Evolutionary conservation across 2,888 invertebrate genomes (phyloP).

Genomic region (Agapostemon virescens): DNA sequence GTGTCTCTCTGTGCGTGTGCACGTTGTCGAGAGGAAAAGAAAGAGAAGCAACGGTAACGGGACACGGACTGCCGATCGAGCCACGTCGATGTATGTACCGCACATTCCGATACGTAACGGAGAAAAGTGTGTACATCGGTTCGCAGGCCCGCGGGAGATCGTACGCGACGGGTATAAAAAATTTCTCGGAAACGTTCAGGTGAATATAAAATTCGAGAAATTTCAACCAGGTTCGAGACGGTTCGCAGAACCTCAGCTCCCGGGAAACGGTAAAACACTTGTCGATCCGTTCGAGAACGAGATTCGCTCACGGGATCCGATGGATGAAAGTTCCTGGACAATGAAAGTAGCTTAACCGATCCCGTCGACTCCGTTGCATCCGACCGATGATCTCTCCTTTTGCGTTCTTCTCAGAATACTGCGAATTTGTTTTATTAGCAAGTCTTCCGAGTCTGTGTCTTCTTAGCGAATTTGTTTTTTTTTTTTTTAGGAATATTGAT

Average conservation of each 20-base stretch:
- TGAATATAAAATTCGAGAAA: conserved; percentile 64
- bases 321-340: conserved; percentile 2
- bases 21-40: conserved; percentile 60
- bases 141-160: conserved; percentile 34
- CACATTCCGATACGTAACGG: conserved; percentile 70
- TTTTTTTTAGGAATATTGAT: no score
- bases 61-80: conserved; percentile 66
- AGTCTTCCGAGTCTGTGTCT: no score
- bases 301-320: not conserved
- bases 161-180: conserved; percentile 56
- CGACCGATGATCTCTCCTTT: not conserved
- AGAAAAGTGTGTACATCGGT: conserved; percentile 55
- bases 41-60: conserved; percentile 65
- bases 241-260: conserved; percentile 46
- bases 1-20: not conserved
- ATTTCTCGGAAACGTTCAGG: conserved; percentile 60
- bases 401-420: no score
- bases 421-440: no score
- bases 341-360: not conserved
- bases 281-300: conserved; percentile 31
- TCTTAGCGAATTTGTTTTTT: no score
- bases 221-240: conserved; percentile 29
- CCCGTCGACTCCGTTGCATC: not conserved
- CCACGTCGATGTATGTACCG: conserved; percentile 46
- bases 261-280: conserved; percentile 64